Conservation (phyloP, 2,888 invertebrate species). For the Chymomyza procnemis region DNA sequence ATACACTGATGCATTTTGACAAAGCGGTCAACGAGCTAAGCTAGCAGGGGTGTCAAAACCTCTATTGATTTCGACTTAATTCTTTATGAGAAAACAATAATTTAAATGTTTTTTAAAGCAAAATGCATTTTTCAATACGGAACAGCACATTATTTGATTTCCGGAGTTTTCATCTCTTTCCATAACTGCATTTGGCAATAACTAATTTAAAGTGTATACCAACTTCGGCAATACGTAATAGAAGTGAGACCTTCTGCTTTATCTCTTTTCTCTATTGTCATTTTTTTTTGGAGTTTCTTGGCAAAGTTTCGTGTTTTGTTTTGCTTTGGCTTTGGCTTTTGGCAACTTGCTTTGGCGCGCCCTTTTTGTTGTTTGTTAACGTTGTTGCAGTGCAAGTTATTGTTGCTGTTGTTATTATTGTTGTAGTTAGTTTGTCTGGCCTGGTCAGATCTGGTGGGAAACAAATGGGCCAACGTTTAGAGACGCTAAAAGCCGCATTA, state of each 20-base stretch:
- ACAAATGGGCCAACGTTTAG: conserved; percentile 54
- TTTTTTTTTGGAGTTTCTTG: not conserved
- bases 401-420: not conserved
- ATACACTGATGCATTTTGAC: too few relatives aligned
- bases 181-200: too few relatives aligned
- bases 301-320: conserved; percentile 2
- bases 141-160: too few relatives aligned
- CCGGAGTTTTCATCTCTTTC: too few relatives aligned
- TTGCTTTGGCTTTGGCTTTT: conserved; percentile 28
- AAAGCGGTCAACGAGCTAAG: too few relatives aligned
- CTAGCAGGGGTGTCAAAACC: too few relatives aligned
- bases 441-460: conserved; percentile 36
- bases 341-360: conserved; percentile 47
- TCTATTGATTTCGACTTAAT: too few relatives aligned
- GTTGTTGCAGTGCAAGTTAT: not conserved
- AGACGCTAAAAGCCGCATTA: conserved; percentile 58
- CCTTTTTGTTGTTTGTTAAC: conserved; percentile 45
- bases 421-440: not conserved
- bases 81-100: too few relatives aligned
- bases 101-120: too few relatives aligned
- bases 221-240: too few relatives aligned
- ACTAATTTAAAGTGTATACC: conserved; percentile 2
- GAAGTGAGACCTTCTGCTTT: too few relatives aligned
- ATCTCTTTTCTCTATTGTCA: conserved; percentile 16
- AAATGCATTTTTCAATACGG: too few relatives aligned